Base-by-base conservation (phyloP, 2,888 invertebrate genomes). In the Eristalinus aeneus region DNA sequence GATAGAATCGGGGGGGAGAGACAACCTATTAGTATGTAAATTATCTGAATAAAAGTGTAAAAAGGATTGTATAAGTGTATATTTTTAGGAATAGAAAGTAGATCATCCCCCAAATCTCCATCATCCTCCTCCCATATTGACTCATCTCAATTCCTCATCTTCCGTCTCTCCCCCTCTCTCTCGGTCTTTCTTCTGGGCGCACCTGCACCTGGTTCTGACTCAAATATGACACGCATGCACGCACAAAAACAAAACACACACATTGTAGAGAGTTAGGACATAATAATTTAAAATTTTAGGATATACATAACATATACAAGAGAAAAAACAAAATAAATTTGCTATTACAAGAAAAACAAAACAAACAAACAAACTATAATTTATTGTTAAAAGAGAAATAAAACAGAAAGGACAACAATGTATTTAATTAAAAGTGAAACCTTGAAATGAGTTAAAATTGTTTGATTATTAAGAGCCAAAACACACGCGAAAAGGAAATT, bases 21-120 rank as follows among this genome's bases (percentile, higher is more conserved):
- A 27, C 27, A 5, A 71, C 78, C 86, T 67, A 86, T 63, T 77
- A 86, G 82, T 60, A 69, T 86, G 63, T 76, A 85, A 75, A 58
- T 56, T 71, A 27, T 27, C 53, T 68, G 67, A 46, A 16, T 36
- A 64, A 78, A n/a, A 12, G 8, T 85, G 84, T 85, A 85, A 67
- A 85, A 85, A 85, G 76, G 72, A 79, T 56, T 67, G 71, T 46
- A 46, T 77, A 85, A 77, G 67, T 85, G 85, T 85, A 85, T 84
- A 84, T 80, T 80, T 80, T 80, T 76, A 79, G 74, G 72, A 16
- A 72, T 85, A 80, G 61, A 76, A 77, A 69, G 58, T 60, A 39
- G 61, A 58, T 23, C 53, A 16, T 46, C 16, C 16, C n/a, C 46
- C 16, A 5, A 27, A 27, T 5, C 27, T 5, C 5, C 27, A 27